phyloP scores from a whole-genome alignment of 2,113 vertebrate species.

The Sphaerodactylus townsendi region DNA sequence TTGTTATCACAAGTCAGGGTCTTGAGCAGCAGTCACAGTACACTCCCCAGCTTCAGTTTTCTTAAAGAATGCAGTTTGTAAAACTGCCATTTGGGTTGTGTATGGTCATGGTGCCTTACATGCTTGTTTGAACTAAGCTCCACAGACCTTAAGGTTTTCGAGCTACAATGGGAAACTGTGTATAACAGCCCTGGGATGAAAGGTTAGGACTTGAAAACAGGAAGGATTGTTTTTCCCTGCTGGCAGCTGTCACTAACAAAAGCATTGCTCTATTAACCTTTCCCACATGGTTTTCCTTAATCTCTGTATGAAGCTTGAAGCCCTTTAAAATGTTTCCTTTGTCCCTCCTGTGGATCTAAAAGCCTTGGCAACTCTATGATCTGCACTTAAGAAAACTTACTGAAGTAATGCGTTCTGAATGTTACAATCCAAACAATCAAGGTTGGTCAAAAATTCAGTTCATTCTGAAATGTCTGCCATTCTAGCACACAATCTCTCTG shows the following conservation, averaged over 20 bases:
- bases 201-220: not conserved
- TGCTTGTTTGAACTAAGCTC: not conserved
- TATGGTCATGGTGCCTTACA: not conserved
- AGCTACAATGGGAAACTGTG: not conserved
- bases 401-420: slow-evolving; percentile 22
- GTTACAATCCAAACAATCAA: slow-evolving; percentile 34
- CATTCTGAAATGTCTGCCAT: not conserved
- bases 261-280: slow-evolving; percentile 36
- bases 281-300: slow-evolving; percentile 32
- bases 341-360: slow-evolving; percentile 37
- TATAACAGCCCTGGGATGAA: slow-evolving; percentile 8
- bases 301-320: slow-evolving; percentile 15
- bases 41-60: not conserved
- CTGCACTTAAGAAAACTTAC: slow-evolving; percentile 48
- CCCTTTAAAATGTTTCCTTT: slow-evolving; percentile 30
- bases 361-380: slow-evolving; percentile 30
- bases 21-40: not conserved
- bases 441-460: slow-evolving; percentile 45
- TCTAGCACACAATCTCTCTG: not conserved
- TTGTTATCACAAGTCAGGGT: no score
- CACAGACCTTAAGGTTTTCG: not conserved
- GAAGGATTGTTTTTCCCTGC: not conserved
- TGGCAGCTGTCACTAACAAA: not conserved
- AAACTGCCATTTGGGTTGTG: not conserved
- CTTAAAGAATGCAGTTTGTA: rapidly evolving